A percentile compares a stretch with the other conserved stretches of the same genome.
These are phyloP conservation scores for Drosophila monieri DNA, from an alignment of 2,888 invertebrate species.

Conservation along the genomic window DNA sequence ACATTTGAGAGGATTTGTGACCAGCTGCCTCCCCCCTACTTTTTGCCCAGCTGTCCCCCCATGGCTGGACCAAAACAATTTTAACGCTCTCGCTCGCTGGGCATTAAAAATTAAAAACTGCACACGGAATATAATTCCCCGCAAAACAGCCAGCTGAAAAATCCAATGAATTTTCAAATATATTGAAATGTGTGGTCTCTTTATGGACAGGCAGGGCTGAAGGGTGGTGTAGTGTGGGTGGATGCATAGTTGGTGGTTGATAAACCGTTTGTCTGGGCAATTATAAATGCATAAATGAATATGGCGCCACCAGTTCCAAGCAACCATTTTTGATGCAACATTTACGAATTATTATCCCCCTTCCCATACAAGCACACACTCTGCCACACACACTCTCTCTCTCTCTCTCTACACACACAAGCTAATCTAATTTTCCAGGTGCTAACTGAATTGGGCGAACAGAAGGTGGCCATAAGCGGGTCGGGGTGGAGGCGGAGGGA, in stretches of 20 bases:
- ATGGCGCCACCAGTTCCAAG: slow-evolving; percentile 27
- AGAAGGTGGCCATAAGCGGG: neutral
- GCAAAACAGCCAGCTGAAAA: slow-evolving; percentile 31
- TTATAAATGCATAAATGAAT: slow-evolving; percentile 49
- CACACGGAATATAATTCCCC: slow-evolving; percentile 22
- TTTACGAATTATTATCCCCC: slow-evolving; percentile 30
- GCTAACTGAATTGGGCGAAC: slow-evolving; percentile 25
- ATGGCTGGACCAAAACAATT: slow-evolving; percentile 15
- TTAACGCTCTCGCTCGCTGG: slow-evolving; percentile 14
- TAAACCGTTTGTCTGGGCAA: slow-evolving; percentile 38
- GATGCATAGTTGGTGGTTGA: slow-evolving; percentile 27
- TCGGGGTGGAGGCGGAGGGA: neutral
- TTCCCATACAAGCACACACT: too few species aligned
- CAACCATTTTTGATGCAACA: slow-evolving; percentile 30
- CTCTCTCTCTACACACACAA: neutral
- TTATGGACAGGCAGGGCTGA: neutral
- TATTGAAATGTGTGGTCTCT: slow-evolving; percentile 44
- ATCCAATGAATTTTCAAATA: slow-evolving; percentile 64
- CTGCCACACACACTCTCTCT: neutral
- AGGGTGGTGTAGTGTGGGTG: neutral
- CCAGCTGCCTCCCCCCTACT: neutral
- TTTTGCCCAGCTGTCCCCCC: neutral
- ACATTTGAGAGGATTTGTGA: slow-evolving; percentile 2
- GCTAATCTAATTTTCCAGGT: slow-evolving; percentile 45
- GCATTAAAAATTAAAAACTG: slow-evolving; percentile 54